Evolutionary conservation across 1,140 invertebrate genomes (phyloP).

Genomic region (Parapsyche elsis): DNA sequence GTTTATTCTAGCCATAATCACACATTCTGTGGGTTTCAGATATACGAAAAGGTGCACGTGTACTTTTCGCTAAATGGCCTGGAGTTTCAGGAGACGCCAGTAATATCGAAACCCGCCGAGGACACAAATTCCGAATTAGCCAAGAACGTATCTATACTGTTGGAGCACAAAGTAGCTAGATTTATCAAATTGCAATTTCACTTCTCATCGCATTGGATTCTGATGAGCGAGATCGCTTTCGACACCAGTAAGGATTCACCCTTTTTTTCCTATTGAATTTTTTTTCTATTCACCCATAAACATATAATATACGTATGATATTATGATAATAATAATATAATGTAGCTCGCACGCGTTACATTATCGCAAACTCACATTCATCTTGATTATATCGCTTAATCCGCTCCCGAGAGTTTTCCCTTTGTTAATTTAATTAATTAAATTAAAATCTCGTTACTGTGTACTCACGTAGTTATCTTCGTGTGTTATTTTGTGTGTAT

Average conservation of each 20-base stretch:
- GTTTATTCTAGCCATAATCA: too few relatives aligned
- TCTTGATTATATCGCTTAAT: conserved; percentile 28
- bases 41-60: conserved; percentile 76
- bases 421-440: conserved; percentile 28
- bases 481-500: too few relatives aligned
- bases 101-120: conserved; percentile 64
- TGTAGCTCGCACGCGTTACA: not conserved
- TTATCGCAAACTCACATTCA: conserved; percentile 8
- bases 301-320: not conserved
- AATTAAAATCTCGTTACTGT: conserved; percentile 21
- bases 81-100: conserved; percentile 72
- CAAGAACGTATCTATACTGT: conserved; percentile 76
- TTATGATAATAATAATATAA: not conserved
- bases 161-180: conserved; percentile 79
- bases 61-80: conserved; percentile 85
- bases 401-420: conserved; percentile 21
- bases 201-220: conserved; percentile 87
- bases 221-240: conserved; percentile 88
- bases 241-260: conserved; percentile 73
- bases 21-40: conserved; percentile 63
- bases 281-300: not conserved
- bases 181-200: conserved; percentile 82
- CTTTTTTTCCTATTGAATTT: too few relatives aligned
- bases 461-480: not conserved
- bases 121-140: conserved; percentile 76